phyloP scores from a whole-genome alignment of 2,888 invertebrate genomes.

The Acheta domesticus region DNA sequence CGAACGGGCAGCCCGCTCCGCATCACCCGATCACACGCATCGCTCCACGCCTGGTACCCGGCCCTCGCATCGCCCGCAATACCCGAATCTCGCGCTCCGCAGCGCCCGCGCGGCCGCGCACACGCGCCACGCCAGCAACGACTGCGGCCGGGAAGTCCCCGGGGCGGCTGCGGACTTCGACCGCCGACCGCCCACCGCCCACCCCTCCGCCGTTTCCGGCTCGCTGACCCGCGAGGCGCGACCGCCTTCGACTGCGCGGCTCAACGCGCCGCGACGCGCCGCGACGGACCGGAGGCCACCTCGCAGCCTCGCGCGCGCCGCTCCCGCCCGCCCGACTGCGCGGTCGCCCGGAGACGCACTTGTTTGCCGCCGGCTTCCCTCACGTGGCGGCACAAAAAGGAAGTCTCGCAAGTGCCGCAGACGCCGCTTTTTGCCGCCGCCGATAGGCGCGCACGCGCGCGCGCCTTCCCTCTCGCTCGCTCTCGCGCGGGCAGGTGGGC shows the following conservation, averaged over 20 bases:
- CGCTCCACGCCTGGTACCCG: not conserved
- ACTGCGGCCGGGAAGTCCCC: too few species aligned
- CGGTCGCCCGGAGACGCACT: not conserved
- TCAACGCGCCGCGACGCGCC: not conserved
- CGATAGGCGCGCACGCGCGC: not conserved
- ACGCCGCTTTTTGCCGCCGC: not conserved
- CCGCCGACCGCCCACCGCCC: too few species aligned
- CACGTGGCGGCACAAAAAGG: not conserved
- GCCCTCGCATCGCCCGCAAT: not conserved
- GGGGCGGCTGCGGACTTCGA: too few species aligned
- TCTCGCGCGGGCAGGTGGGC: not conserved
- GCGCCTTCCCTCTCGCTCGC: not conserved
- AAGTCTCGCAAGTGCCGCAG: not conserved
- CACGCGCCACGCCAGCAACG: too few species aligned
- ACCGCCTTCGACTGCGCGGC: not conserved
- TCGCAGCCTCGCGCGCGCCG: not conserved
- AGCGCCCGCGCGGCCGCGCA: too few species aligned
- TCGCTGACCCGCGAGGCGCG: too few species aligned
- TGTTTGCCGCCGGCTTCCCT: not conserved
- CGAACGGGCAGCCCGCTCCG: not conserved
- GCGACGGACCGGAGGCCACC: not conserved
- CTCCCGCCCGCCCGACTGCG: not conserved
- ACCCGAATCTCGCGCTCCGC: too few species aligned
- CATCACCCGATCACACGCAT: not conserved
- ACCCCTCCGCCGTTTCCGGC: too few species aligned